Evolutionary conservation across 2,797 vertebrate genomes (phyloP), one percentile per base, ranked within the genome.

Genomic region (Labeo calbasu): DNA sequence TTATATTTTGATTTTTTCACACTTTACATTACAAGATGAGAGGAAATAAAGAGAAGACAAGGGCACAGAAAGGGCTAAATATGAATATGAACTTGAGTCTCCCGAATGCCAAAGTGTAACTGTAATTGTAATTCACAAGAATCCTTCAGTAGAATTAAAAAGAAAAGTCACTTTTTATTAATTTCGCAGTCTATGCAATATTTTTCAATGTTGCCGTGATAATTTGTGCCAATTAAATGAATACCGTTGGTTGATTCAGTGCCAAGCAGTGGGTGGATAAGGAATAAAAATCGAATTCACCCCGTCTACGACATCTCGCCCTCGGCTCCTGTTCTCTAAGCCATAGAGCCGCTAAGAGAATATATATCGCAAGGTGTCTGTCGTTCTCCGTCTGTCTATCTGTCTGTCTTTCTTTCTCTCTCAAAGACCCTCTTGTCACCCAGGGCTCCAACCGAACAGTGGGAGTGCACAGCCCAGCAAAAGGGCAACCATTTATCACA

Each of bases 401-500:
- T 77, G 70, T 81, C 77, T 80, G 68, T 85, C 79, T 83, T 46
- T 86, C 48, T 79, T 28, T 63, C 92, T 93, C 87, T 88, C 91
- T 94, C 91, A 86, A 94, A 93, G 93, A 94, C 90, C 91, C 92
- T 92, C 94, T 96, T 96, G 94, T 96, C 93, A 96, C 94, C 93
- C 92, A 92, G 93, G 94, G 94, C 94, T 95, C 95, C 94, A 92
- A 94, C 92, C 94, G 93, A 95, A 92, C 89, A 91, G 93, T 93
- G 93, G 94, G 94, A 95, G 94, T 89, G 88, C 91, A 93, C 88
- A 93, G 92, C 94, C 93, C 94, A 95, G 96, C 96, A 94, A 97
- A 96, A 97, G 95, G 94, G 92, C 96, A 95, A 92, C 94, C 95
- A 97, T 98, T 98, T 98, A 97, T 98, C 96, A 97, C 95, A 96